Conservation (phyloP, 2,113 vertebrate genomes). For the Suricata suricatta region DNA sequence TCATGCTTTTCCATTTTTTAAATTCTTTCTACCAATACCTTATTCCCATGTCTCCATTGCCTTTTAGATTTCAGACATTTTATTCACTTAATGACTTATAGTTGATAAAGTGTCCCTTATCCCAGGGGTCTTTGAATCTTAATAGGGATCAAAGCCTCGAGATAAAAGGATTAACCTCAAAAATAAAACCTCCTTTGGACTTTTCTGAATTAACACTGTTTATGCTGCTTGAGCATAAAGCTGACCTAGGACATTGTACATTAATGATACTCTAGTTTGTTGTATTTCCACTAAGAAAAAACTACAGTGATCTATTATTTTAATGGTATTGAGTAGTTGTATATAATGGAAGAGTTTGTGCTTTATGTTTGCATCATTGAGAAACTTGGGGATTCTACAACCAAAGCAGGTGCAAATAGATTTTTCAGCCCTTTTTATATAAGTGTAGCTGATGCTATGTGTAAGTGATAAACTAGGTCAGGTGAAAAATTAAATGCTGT, state of each 20-base stretch:
- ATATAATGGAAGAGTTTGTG: not conserved
- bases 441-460: conserved; percentile 19
- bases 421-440: not conserved
- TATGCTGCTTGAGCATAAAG: not conserved
- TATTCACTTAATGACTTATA: not conserved
- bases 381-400: not conserved
- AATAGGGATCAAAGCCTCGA: not conserved
- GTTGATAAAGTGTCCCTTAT: not conserved
- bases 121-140: not conserved
- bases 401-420: not conserved
- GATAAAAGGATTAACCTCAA: conserved; percentile 33
- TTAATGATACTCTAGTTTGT: not conserved
- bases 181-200: not conserved
- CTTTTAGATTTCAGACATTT: not conserved
- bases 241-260: not conserved
- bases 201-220: conserved; percentile 21
- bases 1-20: not conserved
- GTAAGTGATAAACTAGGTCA: not conserved
- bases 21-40: not conserved
- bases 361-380: not conserved
- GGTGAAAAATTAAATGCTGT: not conserved
- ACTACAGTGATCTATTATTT: not conserved
- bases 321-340: not conserved
- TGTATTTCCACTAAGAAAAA: not conserved
- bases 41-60: not conserved